Percentiles rank a stretch among this genome's conserved stretches.
Evolutionary conservation across 2,113 vertebrate genomes (phyloP).

Genomic region (Xiphophorus couchianus): DNA sequence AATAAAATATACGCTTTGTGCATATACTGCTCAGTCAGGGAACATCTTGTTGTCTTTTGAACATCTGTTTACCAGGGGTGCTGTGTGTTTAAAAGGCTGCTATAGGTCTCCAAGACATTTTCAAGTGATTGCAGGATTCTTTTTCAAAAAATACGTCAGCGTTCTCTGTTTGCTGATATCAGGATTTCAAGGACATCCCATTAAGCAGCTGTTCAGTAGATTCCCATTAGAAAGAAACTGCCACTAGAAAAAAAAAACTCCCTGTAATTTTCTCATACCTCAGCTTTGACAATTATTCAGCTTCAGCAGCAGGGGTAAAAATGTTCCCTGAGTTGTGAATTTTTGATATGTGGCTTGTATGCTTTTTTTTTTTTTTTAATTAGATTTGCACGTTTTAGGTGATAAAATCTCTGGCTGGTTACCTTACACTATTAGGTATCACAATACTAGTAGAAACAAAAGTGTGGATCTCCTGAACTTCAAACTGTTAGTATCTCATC

Average conservation of each 20-base stretch:
- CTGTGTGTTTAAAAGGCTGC: conserved; percentile 13
- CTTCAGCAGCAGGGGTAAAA: conserved; percentile 4
- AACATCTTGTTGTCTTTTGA: conserved; percentile 5
- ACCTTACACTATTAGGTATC: not conserved
- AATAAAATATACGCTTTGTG: conserved; percentile 9
- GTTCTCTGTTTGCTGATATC: conserved; percentile 40
- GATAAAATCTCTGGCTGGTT: not conserved
- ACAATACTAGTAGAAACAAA: not conserved
- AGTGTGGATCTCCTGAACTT: not conserved
- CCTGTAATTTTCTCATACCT: conserved; percentile 32
- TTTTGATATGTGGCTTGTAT: conserved; percentile 9
- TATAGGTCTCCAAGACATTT: conserved; percentile 28
- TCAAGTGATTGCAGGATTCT: conserved; percentile 12
- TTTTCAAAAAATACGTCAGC: conserved; percentile 29
- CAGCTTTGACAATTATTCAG: conserved; percentile 44
- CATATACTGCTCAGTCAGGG: not conserved
- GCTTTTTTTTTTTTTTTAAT: not conserved
- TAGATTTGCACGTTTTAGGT: conserved; percentile 9
- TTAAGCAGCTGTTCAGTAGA: conserved; percentile 48
- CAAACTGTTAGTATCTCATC: not conserved
- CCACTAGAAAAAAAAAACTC: conserved; percentile 30
- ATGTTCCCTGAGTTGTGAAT: conserved; percentile 15
- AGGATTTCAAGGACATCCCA: conserved; percentile 42
- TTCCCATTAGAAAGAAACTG: conserved; percentile 37
- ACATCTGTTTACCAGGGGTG: conserved; percentile 21